Percentiles rank a stretch among this genome's conserved stretches.
Evolutionary conservation across 2,888 invertebrate species (phyloP).

Genomic region (Caenorhabditis sp.): DNA sequence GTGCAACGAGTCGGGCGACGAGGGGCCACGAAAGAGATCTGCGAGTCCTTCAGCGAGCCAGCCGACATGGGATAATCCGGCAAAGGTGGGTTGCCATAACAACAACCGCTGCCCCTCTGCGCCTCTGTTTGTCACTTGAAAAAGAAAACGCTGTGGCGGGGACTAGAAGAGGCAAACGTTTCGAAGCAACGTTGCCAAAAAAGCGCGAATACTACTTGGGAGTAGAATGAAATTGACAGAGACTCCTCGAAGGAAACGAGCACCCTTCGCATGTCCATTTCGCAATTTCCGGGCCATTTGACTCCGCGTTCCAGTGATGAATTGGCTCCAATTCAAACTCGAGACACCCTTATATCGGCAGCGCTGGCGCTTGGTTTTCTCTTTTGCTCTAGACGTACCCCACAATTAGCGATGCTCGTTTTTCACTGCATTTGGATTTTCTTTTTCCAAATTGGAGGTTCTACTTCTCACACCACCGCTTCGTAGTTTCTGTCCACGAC

Average conservation of each 20-base stretch:
- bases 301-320: constrained; percentile 13
- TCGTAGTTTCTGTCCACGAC: neutral
- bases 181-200: neutral
- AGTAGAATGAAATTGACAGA: neutral
- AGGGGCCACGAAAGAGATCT: constrained; percentile 52
- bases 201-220: neutral
- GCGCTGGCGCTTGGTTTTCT: neutral
- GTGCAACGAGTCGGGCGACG: constrained; percentile 49
- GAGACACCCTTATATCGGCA: neutral
- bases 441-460: neutral
- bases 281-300: constrained; percentile 24
- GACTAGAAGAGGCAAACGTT: neutral
- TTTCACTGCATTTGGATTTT: constrained; percentile 1
- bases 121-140: neutral
- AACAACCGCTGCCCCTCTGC: neutral
- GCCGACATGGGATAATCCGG: constrained; percentile 55
- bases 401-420: constrained; percentile 10
- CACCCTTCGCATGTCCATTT: constrained; percentile 2
- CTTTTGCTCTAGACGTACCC: constrained; percentile 10
- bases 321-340: constrained; percentile 19
- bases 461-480: neutral
- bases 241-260: neutral
- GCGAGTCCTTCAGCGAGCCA: constrained; percentile 48
- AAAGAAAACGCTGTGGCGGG: neutral
- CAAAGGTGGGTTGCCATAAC: constrained; percentile 50